Conservation (phyloP, 2,888 invertebrate species). For the Troglohyphantes excavatus region DNA sequence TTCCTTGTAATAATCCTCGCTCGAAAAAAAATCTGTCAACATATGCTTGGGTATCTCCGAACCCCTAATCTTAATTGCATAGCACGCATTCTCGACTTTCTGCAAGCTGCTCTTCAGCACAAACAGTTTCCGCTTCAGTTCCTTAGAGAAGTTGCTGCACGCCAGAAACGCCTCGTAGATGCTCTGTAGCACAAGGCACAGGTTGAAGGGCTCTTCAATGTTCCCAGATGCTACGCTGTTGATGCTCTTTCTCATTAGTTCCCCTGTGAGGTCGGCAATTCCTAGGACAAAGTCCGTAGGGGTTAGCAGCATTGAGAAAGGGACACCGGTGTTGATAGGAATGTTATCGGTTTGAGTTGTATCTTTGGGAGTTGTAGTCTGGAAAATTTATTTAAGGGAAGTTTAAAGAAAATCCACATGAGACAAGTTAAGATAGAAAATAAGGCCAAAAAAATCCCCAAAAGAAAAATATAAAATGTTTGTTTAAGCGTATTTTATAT, state of each 20-base stretch:
- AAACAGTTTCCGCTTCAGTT: conserved; percentile 88
- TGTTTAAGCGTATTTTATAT: too few species aligned
- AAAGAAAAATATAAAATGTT: too few species aligned
- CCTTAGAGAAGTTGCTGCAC: conserved; percentile 85
- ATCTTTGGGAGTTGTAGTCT: too few species aligned
- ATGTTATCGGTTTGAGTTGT: too few species aligned
- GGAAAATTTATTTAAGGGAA: too few species aligned
- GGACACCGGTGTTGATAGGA: not conserved
- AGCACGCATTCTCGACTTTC: conserved; percentile 93
- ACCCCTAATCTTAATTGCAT: conserved; percentile 90
- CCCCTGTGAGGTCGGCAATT: conserved; percentile 93
- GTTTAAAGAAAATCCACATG: too few species aligned
- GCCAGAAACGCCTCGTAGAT: conserved; percentile 85
- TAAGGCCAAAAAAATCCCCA: too few species aligned
- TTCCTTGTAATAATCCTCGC: conserved; percentile 58
- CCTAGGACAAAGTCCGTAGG: conserved; percentile 88
- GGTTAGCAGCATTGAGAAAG: conserved; percentile 81
- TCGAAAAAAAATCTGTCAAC: conserved; percentile 85
- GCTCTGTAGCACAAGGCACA: conserved; percentile 88
- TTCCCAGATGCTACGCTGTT: conserved; percentile 91
- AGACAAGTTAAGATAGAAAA: too few species aligned
- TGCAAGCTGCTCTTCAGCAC: conserved; percentile 89
- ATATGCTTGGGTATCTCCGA: conserved; percentile 90
- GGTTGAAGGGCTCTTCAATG: conserved; percentile 86
- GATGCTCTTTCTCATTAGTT: conserved; percentile 94